Percentiles rank a stretch among this genome's conserved stretches.
These are phyloP conservation scores for Lophotis ruficrista DNA, from an alignment of 2,113 vertebrate genomes.

Conservation along the genomic window DNA sequence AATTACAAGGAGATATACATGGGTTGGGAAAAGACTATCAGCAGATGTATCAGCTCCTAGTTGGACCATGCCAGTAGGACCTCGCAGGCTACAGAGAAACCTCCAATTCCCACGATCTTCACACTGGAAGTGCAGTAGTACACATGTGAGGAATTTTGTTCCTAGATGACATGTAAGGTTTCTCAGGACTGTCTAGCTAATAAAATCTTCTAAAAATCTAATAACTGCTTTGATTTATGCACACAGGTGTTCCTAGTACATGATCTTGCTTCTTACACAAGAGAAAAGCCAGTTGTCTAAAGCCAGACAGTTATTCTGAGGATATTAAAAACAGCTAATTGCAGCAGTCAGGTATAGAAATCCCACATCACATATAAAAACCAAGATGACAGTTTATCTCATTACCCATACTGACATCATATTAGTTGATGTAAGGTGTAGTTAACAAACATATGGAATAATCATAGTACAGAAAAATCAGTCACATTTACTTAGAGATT, in stretches of 20 bases:
- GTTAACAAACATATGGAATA: background rate
- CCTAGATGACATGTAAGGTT: background rate
- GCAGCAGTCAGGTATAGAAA: background rate
- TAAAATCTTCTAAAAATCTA: background rate
- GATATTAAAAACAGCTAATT: background rate
- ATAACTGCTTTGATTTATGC: background rate
- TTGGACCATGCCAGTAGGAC: background rate
- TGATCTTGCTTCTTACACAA: background rate
- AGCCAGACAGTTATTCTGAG: background rate
- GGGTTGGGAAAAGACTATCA: background rate
- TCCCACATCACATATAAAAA: background rate
- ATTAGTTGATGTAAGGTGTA: background rate
- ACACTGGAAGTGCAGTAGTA: background rate
- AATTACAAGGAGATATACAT: background rate
- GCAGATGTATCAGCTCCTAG: background rate
- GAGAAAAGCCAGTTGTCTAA: background rate
- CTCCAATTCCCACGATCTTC: background rate
- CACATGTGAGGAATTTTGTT: background rate
- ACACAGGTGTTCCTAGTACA: background rate
- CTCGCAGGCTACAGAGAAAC: background rate
- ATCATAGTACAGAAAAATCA: background rate
- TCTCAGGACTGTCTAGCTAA: background rate
- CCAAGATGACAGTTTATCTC: background rate
- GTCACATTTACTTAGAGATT: background rate
- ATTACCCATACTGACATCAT: background rate